These are phyloP conservation scores for Daubentonia madagascariensis DNA, from an alignment of 2,113 vertebrate species.

Conservation along the genomic window DNA sequence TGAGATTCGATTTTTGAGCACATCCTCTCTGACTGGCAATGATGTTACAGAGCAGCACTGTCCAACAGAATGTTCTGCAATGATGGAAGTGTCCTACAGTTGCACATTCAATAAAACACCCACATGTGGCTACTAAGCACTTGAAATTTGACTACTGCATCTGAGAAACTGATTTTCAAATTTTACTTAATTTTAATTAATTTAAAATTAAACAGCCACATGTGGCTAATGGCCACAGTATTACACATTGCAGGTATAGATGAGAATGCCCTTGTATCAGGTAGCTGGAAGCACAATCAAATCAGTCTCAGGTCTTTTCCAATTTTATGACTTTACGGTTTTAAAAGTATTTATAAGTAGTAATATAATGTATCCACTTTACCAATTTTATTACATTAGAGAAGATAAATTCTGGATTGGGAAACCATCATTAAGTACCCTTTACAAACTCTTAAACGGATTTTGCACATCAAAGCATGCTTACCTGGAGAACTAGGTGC, in stretches of 20 bases:
- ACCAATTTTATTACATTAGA: constrained; percentile 31
- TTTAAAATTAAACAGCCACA: background rate
- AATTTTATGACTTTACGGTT: background rate
- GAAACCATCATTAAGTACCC: background rate
- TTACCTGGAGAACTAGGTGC: constrained; percentile 92
- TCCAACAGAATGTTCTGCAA: background rate
- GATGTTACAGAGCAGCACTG: background rate
- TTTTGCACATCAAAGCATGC: background rate
- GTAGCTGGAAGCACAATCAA: background rate
- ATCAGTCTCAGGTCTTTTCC: background rate
- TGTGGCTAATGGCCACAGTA: background rate
- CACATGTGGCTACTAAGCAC: background rate
- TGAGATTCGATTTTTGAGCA: constrained; percentile 42
- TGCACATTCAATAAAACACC: background rate
- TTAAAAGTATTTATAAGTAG: constrained; percentile 19
- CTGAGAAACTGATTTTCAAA: background rate
- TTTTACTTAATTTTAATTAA: constrained; percentile 26
- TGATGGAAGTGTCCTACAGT: background rate
- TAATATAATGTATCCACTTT: background rate
- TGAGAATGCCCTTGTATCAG: background rate
- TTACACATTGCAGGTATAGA: background rate
- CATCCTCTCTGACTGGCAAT: background rate
- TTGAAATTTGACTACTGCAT: background rate
- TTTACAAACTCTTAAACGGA: background rate
- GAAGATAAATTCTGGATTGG: background rate